Conservation (phyloP, 2,113 vertebrate genomes). For the Platysternon megacephalum region DNA sequence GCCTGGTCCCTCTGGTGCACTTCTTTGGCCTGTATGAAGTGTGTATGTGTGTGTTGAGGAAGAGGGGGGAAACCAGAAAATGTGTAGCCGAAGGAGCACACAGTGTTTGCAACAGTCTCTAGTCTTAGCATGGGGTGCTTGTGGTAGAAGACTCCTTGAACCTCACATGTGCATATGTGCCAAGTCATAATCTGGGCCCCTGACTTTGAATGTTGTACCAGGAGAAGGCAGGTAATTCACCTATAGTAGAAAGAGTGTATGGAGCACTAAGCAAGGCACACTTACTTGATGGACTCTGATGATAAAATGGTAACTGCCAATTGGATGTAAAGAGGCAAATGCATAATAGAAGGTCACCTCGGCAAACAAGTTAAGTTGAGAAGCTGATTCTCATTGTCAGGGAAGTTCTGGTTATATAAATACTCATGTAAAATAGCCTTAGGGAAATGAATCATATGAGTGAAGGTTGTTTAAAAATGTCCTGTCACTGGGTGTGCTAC, state of each 20-base stretch:
- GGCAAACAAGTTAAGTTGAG: slow-evolving; percentile 42
- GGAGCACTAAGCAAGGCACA: background rate
- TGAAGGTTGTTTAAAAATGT: slow-evolving; percentile 48
- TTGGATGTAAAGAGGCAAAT: slow-evolving; percentile 17
- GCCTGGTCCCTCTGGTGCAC: background rate
- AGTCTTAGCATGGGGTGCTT: background rate
- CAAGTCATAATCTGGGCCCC: background rate
- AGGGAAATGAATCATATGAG: slow-evolving; percentile 33
- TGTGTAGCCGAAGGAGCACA: background rate
- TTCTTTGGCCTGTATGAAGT: background rate
- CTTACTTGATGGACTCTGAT: background rate
- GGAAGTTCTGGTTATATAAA: slow-evolving; percentile 27
- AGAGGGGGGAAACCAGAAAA: background rate
- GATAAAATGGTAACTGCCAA: slow-evolving; percentile 13
- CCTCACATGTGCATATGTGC: background rate
- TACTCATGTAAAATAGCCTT: slow-evolving; percentile 23
- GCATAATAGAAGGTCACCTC: slow-evolving; percentile 10
- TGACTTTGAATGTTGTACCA: background rate
- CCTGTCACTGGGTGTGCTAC: slow-evolving; percentile 10
- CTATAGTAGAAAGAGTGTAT: background rate
- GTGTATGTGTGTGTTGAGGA: background rate
- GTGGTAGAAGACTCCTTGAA: background rate
- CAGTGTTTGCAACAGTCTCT: background rate
- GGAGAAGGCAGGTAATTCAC: background rate
- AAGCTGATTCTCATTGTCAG: slow-evolving; percentile 43